Evolutionary conservation across 2,888 invertebrate species (phyloP).

Genomic region (Mantis religiosa): DNA sequence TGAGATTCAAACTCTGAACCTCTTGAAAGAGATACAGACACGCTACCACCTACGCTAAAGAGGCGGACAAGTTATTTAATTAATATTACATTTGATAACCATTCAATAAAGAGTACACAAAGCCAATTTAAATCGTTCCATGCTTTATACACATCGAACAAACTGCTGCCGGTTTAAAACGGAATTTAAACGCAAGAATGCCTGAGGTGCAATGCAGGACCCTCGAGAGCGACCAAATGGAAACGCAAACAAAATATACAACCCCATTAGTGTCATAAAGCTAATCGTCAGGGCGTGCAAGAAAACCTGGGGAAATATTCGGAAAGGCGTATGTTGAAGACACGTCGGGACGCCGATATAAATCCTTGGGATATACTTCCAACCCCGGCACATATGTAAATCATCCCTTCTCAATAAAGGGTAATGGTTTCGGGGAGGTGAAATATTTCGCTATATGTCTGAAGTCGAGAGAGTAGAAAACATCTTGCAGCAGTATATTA

Average conservation of each 20-base stretch:
- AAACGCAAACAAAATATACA: background rate
- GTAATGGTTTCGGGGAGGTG: constrained; percentile 4
- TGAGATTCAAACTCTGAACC: no score
- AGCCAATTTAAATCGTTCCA: no score
- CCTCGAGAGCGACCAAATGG: background rate
- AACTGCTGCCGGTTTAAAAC: no score
- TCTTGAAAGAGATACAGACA: no score
- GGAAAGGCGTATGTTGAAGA: background rate
- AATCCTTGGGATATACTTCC: background rate
- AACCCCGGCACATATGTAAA: constrained; percentile 10
- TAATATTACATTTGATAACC: no score
- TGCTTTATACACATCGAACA: no score
- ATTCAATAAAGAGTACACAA: no score
- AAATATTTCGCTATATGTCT: constrained; percentile 16
- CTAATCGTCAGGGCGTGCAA: background rate
- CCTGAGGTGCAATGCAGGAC: background rate
- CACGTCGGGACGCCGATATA: background rate
- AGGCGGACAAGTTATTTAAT: no score
- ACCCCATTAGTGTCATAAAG: background rate
- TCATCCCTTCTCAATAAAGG: constrained; percentile 22
- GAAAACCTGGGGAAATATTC: background rate
- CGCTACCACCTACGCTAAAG: no score
- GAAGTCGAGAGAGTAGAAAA: background rate
- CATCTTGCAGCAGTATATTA: constrained; percentile 3
- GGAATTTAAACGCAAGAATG: background rate